Evolutionary conservation across 2,113 vertebrate genomes (phyloP), one percentile per base, ranked within the genome.

Genomic region (Chloebia gouldiae): DNA sequence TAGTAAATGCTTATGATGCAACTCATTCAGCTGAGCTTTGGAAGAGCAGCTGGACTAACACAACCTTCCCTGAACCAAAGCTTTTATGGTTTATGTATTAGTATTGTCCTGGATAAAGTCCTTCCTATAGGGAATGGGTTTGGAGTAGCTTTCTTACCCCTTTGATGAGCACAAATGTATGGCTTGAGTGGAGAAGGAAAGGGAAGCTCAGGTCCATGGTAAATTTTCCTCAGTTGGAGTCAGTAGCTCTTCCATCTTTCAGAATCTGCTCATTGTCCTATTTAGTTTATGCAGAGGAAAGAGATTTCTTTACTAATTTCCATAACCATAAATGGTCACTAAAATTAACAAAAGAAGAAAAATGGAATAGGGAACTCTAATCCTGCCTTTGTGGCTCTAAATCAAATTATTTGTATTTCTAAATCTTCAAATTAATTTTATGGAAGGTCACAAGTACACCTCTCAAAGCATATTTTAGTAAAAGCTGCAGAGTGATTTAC

Each of bases 391-490:
- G 45, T 22, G 72, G 50, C 75, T 91, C 75, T 77, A 69, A 60
- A 87, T 94, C 39, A 85, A 89, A 81, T 87, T 66, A 68, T 54
- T 73, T 31, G 0, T 94, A 61, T 88, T 88, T 86, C 56, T 81
- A 82, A 81, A 75, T 79, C 75, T 92, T 88, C 30, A 39, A 64
- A 66, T 94, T 92, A 89, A 73, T 94, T 95, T 91, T 66, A 56
- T 73, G 45, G 90, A 50, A 73, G 81, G 81, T 91, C 95, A 93
- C 60, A 60, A 92, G 85, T 53, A 40, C 59, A 60, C 37, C 44
- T 93, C 86, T 93, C 73, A 76, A 73, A 78, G 78, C 71, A 12
- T 72, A 83, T 93, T 94, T 95, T 69, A 92, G 54, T 50, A 82
- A 77, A 70, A 93, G 63, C 93, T 80, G 75, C 37, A 30, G 76